These are phyloP conservation scores for Actinostola sp. DNA, from an alignment of 92 coral and sea anemone species.

Conservation along the genomic window DNA sequence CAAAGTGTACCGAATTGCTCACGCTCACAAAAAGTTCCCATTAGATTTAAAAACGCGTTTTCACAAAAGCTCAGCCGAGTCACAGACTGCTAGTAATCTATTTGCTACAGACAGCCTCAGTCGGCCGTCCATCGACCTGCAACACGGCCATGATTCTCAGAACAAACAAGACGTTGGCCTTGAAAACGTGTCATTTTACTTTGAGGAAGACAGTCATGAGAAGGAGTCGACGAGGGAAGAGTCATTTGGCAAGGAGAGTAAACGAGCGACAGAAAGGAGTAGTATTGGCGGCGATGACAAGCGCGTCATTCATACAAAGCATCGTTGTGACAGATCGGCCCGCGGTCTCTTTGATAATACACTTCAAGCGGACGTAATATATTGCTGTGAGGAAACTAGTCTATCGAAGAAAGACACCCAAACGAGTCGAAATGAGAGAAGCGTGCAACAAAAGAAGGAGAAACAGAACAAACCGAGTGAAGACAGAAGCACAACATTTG, in stretches of 20 bases:
- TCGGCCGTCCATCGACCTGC: slow-evolving; percentile 13
- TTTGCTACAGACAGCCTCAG: not conserved
- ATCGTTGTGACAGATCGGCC: not conserved
- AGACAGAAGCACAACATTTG: not conserved
- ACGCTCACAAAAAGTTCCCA: slow-evolving; percentile 30
- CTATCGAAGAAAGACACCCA: not conserved
- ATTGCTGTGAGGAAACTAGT: not conserved
- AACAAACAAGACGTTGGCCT: slow-evolving; percentile 17
- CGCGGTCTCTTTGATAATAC: not conserved
- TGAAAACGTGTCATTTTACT: slow-evolving; percentile 24
- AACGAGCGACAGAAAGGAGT: too few species aligned
- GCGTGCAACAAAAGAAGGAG: too few species aligned
- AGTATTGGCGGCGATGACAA: not conserved
- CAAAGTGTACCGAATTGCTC: slow-evolving; percentile 60
- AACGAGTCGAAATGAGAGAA: not conserved
- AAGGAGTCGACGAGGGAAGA: not conserved
- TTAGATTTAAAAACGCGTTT: slow-evolving; percentile 16
- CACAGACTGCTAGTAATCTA: slow-evolving; percentile 8
- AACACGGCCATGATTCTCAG: not conserved
- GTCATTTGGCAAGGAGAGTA: too few species aligned
- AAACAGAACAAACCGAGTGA: too few species aligned
- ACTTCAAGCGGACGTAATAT: not conserved
- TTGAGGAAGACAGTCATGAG: slow-evolving; percentile 1
- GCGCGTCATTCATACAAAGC: not conserved
- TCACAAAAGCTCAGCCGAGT: slow-evolving; percentile 14